These are phyloP conservation scores for Epinotia bilunana DNA, from an alignment of 2,888 invertebrate species.

Conservation along the genomic window DNA sequence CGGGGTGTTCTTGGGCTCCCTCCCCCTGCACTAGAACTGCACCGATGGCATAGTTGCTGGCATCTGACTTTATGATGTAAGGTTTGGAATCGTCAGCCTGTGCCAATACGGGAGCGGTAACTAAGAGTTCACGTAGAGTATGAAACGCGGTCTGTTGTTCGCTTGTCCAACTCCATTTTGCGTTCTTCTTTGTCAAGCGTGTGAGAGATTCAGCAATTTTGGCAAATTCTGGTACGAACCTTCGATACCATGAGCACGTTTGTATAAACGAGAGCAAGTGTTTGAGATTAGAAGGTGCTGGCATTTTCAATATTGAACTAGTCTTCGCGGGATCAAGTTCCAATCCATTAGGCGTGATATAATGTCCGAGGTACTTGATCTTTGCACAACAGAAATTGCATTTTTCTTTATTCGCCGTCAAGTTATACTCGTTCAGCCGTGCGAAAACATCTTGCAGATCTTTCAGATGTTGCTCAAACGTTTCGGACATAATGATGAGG, in stretches of 20 bases:
- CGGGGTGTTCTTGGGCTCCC: constrained; percentile 3
- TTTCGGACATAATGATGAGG: too few relatives aligned
- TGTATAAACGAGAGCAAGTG: constrained; percentile 7
- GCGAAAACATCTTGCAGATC: background rate
- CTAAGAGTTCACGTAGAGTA: background rate
- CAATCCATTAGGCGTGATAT: too few relatives aligned
- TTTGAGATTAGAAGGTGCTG: constrained; percentile 4
- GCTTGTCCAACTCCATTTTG: too few relatives aligned
- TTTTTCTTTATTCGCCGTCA: background rate
- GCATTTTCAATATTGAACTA: constrained; percentile 2
- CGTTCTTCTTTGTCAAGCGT: too few relatives aligned
- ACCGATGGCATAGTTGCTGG: constrained; percentile 1
- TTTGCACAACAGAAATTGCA: background rate
- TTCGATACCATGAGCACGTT: background rate
- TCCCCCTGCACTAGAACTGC: constrained; percentile 16
- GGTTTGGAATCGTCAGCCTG: background rate
- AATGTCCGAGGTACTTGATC: too few relatives aligned
- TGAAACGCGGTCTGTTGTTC: background rate
- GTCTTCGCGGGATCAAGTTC: background rate
- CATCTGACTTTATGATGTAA: background rate
- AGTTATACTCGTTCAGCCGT: background rate
- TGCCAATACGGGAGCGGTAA: background rate
- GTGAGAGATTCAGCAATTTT: too few relatives aligned
- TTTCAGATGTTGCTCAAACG: too few relatives aligned
- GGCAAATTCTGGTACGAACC: background rate